Evolutionary conservation across 2,113 vertebrate species (phyloP).

Genomic region (Brienomyrus brachyistius): DNA sequence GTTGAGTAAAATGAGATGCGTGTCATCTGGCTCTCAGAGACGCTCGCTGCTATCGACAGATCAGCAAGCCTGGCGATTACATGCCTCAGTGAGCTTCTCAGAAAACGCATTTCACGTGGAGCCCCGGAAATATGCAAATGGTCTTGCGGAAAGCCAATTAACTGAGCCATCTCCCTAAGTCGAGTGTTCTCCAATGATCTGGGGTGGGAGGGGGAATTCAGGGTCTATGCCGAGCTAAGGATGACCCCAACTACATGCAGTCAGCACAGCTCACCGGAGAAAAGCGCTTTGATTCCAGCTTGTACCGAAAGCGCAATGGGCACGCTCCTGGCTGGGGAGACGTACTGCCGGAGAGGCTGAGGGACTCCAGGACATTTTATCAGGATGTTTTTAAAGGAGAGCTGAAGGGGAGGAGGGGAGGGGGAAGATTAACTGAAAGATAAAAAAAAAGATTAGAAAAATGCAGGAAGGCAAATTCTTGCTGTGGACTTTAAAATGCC

Average conservation of each 20-base stretch:
- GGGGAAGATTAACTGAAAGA: background rate
- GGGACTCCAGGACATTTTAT: background rate
- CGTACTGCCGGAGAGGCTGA: background rate
- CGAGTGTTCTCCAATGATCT: background rate
- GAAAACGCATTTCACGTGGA: background rate
- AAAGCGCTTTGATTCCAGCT: constrained; percentile 12
- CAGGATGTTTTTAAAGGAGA: background rate
- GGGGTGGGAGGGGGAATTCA: background rate
- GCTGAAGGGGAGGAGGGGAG: background rate
- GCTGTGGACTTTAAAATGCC: background rate
- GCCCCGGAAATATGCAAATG: background rate
- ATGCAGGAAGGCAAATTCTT: background rate
- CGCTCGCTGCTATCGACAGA: background rate
- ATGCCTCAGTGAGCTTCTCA: background rate
- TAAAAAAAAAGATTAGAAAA: background rate
- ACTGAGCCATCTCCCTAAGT: background rate
- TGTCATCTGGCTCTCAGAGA: background rate
- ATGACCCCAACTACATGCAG: background rate
- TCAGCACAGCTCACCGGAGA: background rate
- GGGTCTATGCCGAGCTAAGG: background rate
- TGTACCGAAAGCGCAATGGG: background rate
- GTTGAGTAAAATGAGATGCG: background rate
- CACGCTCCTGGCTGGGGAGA: background rate
- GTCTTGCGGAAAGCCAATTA: constrained; percentile 17
- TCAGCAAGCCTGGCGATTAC: background rate